Conservation (phyloP, 2,797 vertebrate genomes). For the Sebastolobus alascanus region DNA sequence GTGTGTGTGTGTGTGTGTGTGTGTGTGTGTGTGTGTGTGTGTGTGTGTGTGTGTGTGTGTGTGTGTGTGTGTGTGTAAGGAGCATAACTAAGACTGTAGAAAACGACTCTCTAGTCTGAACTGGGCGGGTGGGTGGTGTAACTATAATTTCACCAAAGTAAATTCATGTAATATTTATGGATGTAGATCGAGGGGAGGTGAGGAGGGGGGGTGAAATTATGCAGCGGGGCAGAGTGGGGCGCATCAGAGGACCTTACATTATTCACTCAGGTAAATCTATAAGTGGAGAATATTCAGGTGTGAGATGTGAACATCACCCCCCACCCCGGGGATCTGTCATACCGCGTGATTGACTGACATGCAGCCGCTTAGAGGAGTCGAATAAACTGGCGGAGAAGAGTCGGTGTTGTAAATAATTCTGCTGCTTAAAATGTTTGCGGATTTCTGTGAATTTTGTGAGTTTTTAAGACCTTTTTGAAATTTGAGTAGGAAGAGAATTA, state of each 20-base stretch:
- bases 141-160: constrained; percentile 73
- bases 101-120: constrained; percentile 49
- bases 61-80: constrained; percentile 6
- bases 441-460: constrained; percentile 8
- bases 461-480: constrained; percentile 20
- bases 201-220: constrained; percentile 57
- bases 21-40: neutral
- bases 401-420: constrained; percentile 51
- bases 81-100: constrained; percentile 34
- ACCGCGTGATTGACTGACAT: constrained; percentile 56
- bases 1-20: neutral
- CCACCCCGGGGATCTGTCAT: constrained; percentile 50
- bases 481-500: neutral
- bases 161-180: constrained; percentile 80
- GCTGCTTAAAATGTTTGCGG: constrained; percentile 23
- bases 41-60: neutral
- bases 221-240: constrained; percentile 41
- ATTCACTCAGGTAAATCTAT: constrained; percentile 77
- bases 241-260: constrained; percentile 67
- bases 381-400: constrained; percentile 33
- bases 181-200: constrained; percentile 50
- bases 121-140: constrained; percentile 39
- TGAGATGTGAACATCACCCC: constrained; percentile 53
- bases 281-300: constrained; percentile 74
- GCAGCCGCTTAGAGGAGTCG: constrained; percentile 32